phyloP scores from a whole-genome alignment of 1,140 invertebrate species.

The Thereuonema tuberculata region DNA sequence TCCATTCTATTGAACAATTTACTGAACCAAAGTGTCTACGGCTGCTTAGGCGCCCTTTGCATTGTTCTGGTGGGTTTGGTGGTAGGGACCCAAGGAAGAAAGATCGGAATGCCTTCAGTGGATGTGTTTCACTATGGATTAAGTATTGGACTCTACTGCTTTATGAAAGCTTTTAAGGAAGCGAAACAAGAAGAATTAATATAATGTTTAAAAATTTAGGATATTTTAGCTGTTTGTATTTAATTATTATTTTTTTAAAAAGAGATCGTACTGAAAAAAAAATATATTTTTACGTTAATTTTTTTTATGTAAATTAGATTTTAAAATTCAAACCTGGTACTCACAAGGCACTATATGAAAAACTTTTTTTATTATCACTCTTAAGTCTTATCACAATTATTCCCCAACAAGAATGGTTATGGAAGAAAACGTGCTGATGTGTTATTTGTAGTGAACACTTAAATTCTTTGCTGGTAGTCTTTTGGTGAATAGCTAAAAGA shows the following conservation, averaged over 20 bases:
- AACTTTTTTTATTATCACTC: too few relatives aligned
- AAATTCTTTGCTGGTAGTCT: too few relatives aligned
- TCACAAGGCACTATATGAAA: too few relatives aligned
- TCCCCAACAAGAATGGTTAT: too few relatives aligned
- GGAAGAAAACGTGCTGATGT: too few relatives aligned
- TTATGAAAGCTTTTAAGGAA: not conserved
- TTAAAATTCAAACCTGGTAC: too few relatives aligned
- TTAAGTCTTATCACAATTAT: too few relatives aligned
- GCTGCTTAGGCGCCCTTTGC: not conserved
- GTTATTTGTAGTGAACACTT: too few relatives aligned
- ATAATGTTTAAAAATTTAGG: not conserved
- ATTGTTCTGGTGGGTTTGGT: not conserved
- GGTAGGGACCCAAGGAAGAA: conserved; percentile 2
- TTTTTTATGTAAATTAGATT: too few relatives aligned
- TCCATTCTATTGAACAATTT: not conserved
- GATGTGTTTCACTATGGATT: conserved; percentile 11
- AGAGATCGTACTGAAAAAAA: too few relatives aligned
- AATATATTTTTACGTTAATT: too few relatives aligned
- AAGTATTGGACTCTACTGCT: not conserved
- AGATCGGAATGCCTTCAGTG: conserved; percentile 7
- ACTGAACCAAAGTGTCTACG: not conserved
- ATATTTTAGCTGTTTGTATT: not conserved
- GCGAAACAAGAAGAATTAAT: not conserved
- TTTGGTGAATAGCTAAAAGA: too few relatives aligned
- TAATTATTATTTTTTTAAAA: not conserved